phyloP scores from a whole-genome alignment of 2,113 vertebrate species.

The Phylloscopus trochiloides region DNA sequence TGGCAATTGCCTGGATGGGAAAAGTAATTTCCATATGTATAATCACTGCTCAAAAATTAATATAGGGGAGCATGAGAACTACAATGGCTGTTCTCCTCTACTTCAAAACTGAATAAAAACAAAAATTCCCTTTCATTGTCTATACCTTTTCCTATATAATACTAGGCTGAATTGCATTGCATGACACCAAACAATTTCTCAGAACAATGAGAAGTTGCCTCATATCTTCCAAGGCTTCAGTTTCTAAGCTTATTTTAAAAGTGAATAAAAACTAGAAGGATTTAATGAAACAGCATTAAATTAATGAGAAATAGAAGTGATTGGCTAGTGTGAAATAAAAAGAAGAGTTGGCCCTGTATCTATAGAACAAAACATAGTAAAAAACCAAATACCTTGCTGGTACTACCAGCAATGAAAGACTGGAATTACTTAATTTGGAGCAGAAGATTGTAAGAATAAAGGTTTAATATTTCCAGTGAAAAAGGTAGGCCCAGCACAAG shows the following conservation, averaged over 20 bases:
- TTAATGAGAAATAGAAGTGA: not conserved
- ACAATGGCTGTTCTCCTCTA: not conserved
- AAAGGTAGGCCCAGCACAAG: not conserved
- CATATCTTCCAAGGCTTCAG: not conserved
- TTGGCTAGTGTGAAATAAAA: not conserved
- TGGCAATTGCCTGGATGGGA: not conserved
- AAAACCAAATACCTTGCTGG: not conserved
- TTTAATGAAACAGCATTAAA: not conserved
- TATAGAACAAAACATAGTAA: not conserved
- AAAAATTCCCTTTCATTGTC: not conserved
- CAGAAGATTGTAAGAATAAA: not conserved
- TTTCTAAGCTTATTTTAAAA: not conserved
- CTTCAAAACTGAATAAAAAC: not conserved
- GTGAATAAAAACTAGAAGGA: not conserved
- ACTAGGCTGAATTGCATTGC: not conserved
- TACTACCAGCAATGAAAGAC: not conserved
- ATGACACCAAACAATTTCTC: not conserved
- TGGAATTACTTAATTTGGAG: not conserved
- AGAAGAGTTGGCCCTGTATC: not conserved
- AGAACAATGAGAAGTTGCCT: not conserved
- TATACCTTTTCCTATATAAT: not conserved
- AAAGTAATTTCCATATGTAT: not conserved
- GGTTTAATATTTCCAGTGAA: not conserved
- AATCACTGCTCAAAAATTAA: not conserved
- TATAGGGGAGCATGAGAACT: not conserved